phyloP scores from a whole-genome alignment of 2,113 vertebrate genomes.

The Oceanites oceanicus region DNA sequence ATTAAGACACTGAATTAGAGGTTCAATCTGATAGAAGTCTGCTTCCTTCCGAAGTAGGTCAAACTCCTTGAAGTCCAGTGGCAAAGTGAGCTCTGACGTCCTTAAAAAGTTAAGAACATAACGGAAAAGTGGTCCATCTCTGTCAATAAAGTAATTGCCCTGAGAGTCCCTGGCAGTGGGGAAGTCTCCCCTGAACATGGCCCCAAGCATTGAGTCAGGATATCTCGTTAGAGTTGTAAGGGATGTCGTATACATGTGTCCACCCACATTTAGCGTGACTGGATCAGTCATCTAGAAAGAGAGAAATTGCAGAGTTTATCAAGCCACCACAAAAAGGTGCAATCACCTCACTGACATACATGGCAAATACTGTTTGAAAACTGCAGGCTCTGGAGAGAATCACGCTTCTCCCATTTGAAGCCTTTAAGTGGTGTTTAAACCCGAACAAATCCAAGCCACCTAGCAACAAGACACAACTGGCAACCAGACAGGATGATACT shows the following conservation, averaged over 20 bases:
- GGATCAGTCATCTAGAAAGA: conserved; percentile 87
- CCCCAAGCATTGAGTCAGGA: conserved; percentile 87
- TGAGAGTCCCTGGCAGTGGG: conserved; percentile 85
- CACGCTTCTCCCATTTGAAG: background rate
- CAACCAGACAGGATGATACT: background rate
- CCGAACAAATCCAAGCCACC: background rate
- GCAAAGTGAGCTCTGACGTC: conserved; percentile 86
- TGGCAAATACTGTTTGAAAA: background rate
- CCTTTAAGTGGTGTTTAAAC: background rate
- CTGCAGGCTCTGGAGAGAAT: background rate
- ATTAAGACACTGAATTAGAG: conserved; percentile 89
- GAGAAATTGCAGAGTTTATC: conserved; percentile 55
- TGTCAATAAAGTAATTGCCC: conserved; percentile 89
- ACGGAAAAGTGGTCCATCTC: conserved; percentile 87
- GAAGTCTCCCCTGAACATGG: conserved; percentile 88
- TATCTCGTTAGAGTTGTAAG: conserved; percentile 84
- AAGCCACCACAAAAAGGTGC: background rate
- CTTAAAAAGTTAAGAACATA: conserved; percentile 87
- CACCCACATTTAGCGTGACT: conserved; percentile 88
- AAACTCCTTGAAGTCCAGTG: conserved; percentile 86
- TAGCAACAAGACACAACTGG: conserved; percentile 28
- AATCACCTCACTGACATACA: background rate
- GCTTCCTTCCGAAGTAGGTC: conserved; percentile 87
- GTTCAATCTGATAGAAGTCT: conserved; percentile 89
- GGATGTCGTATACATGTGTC: conserved; percentile 88